Conservation (phyloP, 2,113 vertebrate species). For the Ancistrus triradiatus region DNA sequence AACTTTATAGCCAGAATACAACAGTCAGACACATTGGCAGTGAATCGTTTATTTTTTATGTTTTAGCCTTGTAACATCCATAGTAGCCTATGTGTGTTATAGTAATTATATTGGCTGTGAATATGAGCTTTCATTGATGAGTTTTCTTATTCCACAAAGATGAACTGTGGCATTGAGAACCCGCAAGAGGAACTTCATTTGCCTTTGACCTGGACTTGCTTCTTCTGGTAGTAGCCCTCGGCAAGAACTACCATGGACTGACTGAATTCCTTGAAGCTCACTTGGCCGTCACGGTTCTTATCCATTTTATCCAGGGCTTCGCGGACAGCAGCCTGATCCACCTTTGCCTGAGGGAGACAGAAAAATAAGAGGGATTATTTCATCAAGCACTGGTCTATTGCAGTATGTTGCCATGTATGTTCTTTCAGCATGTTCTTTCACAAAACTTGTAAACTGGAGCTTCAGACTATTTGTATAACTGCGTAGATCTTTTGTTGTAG, state of each 20-base stretch:
- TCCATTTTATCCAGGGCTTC: constrained; percentile 59
- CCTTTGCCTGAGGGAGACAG: constrained; percentile 44
- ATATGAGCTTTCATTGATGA: too few relatives aligned
- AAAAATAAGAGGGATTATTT: background rate
- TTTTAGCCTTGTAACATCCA: too few relatives aligned
- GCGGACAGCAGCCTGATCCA: constrained; percentile 51
- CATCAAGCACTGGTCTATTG: too few relatives aligned
- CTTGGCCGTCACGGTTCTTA: constrained; percentile 60
- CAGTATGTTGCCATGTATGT: background rate
- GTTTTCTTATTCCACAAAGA: too few relatives aligned
- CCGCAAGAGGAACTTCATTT: constrained; percentile 6
- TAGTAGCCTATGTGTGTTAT: background rate
- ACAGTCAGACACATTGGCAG: too few relatives aligned
- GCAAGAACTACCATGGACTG: constrained; percentile 54
- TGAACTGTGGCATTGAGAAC: background rate
- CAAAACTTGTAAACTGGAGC: too few relatives aligned
- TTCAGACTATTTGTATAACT: too few relatives aligned
- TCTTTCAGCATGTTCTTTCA: background rate
- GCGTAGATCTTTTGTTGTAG: too few relatives aligned
- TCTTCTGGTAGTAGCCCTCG: constrained; percentile 53
- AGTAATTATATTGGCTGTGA: too few relatives aligned
- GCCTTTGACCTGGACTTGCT: constrained; percentile 39
- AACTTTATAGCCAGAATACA: too few relatives aligned
- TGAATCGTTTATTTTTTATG: too few relatives aligned
- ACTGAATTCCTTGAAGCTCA: constrained; percentile 66